Percentiles rank a stretch among this genome's conserved stretches.
Conservation (phyloP, 1,140 invertebrate species). For the Apis cerana region DNA sequence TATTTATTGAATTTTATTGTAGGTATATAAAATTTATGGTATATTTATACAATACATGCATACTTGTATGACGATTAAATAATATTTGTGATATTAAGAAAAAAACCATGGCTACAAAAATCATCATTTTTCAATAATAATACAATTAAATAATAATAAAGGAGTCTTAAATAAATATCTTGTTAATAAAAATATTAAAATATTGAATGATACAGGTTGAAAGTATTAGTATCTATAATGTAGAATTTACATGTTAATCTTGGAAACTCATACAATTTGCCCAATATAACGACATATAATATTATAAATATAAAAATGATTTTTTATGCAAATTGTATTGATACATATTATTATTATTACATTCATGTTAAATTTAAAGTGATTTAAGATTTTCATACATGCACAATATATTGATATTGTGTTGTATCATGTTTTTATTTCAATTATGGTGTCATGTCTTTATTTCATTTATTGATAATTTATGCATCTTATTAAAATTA, state of each 20-base stretch:
- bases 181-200: constrained; percentile 46
- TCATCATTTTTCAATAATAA: constrained; percentile 74
- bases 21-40: constrained; percentile 39
- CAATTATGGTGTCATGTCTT: constrained; percentile 16
- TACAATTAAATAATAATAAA: constrained; percentile 5
- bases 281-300: background rate
- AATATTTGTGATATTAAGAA: constrained; percentile 70
- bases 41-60: background rate
- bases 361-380: background rate
- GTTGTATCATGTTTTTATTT: background rate
- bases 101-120: constrained; percentile 80
- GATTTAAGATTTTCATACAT: background rate
- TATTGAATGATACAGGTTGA: constrained; percentile 79
- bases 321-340: background rate
- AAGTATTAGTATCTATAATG: constrained; percentile 36
- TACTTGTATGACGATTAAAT: constrained; percentile 24
- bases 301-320: background rate
- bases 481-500: constrained; percentile 25
- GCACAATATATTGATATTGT: background rate
- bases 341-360: background rate
- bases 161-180: constrained; percentile 23
- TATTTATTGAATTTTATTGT: constrained; percentile 46
- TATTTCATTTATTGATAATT: background rate
- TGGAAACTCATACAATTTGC: background rate
- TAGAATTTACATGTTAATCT: background rate